Base-by-base conservation (phyloP, 2,113 vertebrate species). In the Pluvialis apricaria region DNA sequence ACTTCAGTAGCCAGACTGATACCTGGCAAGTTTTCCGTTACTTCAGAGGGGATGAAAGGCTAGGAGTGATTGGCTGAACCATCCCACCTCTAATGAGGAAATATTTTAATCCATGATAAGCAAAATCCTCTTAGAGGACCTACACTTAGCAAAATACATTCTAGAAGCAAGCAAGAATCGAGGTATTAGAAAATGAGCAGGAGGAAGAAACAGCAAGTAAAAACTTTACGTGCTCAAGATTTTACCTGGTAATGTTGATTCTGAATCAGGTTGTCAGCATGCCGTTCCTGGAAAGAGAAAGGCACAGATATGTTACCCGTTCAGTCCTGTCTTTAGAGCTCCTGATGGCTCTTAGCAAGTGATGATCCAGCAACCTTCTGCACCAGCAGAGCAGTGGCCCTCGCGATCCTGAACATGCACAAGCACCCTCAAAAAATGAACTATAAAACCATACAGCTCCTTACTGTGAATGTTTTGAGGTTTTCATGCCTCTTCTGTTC, bases 171-270 rank as follows among this genome's bases (percentile, higher is more conserved):
- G 77, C 29, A 60, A 69, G 76, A 58, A 52, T 1, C 2, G 8
- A 61, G 47, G 29, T 68, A 55, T 34, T 54, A 83, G 55, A 28
- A 88, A 88, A 79, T 22, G 26, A 81, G 51, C 69, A 58, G 42
- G 47, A 65, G 70, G 32, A 70, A 71, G 71, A 79, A 90, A 75
- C 5, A 44, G 40, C 42, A 70, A 81, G 44, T 36, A 32, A 86
- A 75, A 65, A 49, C n/a, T 34, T 64, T 0, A 15, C 2, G 14
- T 26, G 61, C 75, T 90, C 60, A 60, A 65, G 47, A 47, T 16
- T 97, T 97, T 97, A 99, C 99, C 99, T 99, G 99, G 95, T 99
- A 99, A 82, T 99, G 99, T 90, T 99, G 99, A 92, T 99, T 99
- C 97, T 99, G 99, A 69, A 99, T 99, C 97, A 99, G 97, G 87